A percentile compares a stretch with the other conserved stretches of the same genome.
Conservation (phyloP, 2,888 invertebrate genomes). For the Laspeyria flexula region DNA sequence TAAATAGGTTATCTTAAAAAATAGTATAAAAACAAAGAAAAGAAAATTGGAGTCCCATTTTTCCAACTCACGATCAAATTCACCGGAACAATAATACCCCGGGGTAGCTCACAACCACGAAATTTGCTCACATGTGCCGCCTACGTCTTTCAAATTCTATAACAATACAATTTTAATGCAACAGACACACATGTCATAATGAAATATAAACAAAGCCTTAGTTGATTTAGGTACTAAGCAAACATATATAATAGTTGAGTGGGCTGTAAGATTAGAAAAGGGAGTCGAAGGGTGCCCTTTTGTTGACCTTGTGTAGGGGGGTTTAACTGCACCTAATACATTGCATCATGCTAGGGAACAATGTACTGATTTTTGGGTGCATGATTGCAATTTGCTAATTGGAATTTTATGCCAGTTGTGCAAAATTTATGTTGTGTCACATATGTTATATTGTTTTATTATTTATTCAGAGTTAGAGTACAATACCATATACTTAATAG, state of each 20-base stretch:
- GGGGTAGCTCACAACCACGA: slow-evolving; percentile 23
- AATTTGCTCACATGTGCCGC: slow-evolving; percentile 28
- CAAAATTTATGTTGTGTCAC: neutral
- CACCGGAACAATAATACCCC: slow-evolving; percentile 21
- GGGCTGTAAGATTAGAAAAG: slow-evolving; percentile 55
- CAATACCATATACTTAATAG: no score
- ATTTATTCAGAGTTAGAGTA: no score
- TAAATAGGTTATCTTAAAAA: no score
- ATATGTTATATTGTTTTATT: neutral
- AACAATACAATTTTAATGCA: slow-evolving; percentile 48
- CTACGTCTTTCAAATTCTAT: slow-evolving; percentile 38
- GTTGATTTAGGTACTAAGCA: slow-evolving; percentile 61
- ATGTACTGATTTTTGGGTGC: slow-evolving; percentile 8
- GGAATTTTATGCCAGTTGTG: slow-evolving; percentile 5
- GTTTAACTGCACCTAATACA: slow-evolving; percentile 47
- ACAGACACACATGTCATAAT: slow-evolving; percentile 56
- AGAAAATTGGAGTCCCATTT: neutral
- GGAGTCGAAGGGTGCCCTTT: slow-evolving; percentile 30
- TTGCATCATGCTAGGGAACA: slow-evolving; percentile 38
- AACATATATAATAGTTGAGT: slow-evolving; percentile 58
- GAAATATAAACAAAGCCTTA: slow-evolving; percentile 60
- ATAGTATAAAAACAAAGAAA: neutral
- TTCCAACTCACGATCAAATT: slow-evolving; percentile 23
- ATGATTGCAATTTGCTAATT: slow-evolving; percentile 11
- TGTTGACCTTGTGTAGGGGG: slow-evolving; percentile 45